These are phyloP conservation scores for Lycophotia porphyrea DNA, from an alignment of 2,888 invertebrate genomes.

Conservation along the genomic window DNA sequence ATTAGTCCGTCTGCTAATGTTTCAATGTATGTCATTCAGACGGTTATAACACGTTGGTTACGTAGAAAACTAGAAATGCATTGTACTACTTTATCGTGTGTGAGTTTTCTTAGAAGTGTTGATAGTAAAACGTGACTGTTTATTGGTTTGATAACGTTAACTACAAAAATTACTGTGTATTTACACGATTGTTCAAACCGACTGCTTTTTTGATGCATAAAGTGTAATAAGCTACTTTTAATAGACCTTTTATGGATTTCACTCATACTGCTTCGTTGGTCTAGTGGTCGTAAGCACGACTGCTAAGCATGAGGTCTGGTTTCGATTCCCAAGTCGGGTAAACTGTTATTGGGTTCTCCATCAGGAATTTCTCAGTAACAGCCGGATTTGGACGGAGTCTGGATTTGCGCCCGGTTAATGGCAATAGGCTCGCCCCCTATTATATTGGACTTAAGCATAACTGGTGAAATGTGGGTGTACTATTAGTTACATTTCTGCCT, in stretches of 20 bases:
- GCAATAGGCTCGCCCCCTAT: too few relatives aligned
- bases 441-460: too few relatives aligned
- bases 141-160: conserved; percentile 46
- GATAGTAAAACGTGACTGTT: conserved; percentile 29
- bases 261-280: neutral
- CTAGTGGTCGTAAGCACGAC: too few relatives aligned
- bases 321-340: too few relatives aligned
- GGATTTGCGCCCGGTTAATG: too few relatives aligned
- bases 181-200: neutral
- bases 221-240: neutral
- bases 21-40: conserved; percentile 46
- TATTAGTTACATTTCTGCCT: too few relatives aligned
- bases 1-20: conserved; percentile 42
- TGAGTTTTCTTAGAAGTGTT: conserved; percentile 36
- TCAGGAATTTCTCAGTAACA: too few relatives aligned
- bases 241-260: neutral
- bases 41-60: conserved; percentile 39
- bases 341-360: too few relatives aligned
- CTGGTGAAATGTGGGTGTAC: too few relatives aligned
- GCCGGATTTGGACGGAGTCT: too few relatives aligned
- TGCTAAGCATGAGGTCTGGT: too few relatives aligned
- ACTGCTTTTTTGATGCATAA: neutral
- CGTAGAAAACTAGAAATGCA: conserved; percentile 34
- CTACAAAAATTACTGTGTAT: conserved; percentile 8
- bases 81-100: conserved; percentile 25